Percentiles rank a stretch among this genome's conserved stretches.
Conservation (phyloP, 1,140 invertebrate genomes). For the Venustaconcha ellipsiformis region DNA sequence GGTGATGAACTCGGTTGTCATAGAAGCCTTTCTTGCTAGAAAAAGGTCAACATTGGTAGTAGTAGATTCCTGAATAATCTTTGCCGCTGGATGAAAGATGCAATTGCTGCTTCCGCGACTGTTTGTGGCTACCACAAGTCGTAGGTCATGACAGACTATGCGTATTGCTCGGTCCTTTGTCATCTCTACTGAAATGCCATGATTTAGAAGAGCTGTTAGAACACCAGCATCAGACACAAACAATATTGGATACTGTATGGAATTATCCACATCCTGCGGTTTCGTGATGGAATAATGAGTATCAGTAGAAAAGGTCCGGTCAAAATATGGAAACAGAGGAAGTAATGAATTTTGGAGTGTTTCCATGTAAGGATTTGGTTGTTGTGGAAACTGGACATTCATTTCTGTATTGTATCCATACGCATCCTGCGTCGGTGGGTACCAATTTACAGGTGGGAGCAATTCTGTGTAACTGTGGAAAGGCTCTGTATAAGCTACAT, state of each 20-base stretch:
- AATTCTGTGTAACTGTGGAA: too few relatives aligned
- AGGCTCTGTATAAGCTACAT: too few relatives aligned
- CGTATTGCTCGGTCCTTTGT: conserved; percentile 5
- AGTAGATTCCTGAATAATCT: conserved; percentile 13
- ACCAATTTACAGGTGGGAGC: too few relatives aligned
- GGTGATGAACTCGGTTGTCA: conserved; percentile 12
- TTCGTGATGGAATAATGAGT: too few relatives aligned
- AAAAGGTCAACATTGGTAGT: conserved; percentile 12
- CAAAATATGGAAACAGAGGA: too few relatives aligned
- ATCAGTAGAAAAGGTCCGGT: too few relatives aligned
- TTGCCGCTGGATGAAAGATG: conserved; percentile 14
- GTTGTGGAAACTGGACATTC: too few relatives aligned
- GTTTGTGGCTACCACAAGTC: conserved; percentile 14
- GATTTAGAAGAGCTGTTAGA: conserved; percentile 9
- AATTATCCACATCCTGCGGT: conserved; percentile 1
- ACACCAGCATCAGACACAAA: conserved; percentile 14
- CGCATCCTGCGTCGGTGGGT: too few relatives aligned
- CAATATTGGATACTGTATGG: conserved; percentile 5
- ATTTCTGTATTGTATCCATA: too few relatives aligned
- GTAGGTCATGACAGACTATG: conserved; percentile 17
- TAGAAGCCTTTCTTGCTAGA: conserved; percentile 2
- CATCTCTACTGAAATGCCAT: conserved; percentile 19
- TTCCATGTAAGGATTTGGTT: too few relatives aligned
- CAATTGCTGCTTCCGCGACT: background rate
- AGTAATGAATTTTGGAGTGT: too few relatives aligned